These are phyloP conservation scores for Selene dorsalis DNA, from an alignment of 2,797 vertebrate genomes.

Conservation along the genomic window DNA sequence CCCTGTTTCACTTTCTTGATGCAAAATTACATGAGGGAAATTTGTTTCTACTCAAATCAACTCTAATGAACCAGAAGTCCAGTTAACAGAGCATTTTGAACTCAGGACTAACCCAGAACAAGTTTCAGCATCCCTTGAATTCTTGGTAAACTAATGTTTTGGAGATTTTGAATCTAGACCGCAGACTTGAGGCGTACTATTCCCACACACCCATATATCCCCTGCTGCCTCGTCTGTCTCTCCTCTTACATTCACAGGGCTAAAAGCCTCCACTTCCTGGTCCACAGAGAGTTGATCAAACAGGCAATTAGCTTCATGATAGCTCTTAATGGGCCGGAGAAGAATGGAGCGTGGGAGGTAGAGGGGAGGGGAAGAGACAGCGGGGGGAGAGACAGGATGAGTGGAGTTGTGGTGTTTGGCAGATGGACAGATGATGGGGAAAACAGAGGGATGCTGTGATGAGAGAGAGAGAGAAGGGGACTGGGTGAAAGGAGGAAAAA, in stretches of 20 bases:
- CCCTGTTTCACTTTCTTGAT: background rate
- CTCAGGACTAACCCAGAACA: background rate
- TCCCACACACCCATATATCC: conserved; percentile 40
- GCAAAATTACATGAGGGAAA: background rate
- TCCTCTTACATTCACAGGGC: conserved; percentile 65
- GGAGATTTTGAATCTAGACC: background rate
- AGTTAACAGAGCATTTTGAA: background rate
- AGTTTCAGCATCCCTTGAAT: background rate
- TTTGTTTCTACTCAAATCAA: background rate
- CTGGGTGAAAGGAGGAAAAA: conserved; percentile 38
- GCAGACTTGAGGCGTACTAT: conserved; percentile 31
- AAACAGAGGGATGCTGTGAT: conserved; percentile 16
- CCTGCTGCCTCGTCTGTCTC: conserved; percentile 56
- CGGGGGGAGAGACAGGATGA: conserved; percentile 47
- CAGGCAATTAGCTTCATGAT: conserved; percentile 80
- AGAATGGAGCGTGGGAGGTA: conserved; percentile 56
- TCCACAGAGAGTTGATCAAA: conserved; percentile 78
- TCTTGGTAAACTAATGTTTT: background rate
- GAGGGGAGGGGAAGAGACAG: conserved; percentile 23
- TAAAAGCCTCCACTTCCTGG: conserved; percentile 76
- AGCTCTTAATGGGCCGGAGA: conserved; percentile 77
- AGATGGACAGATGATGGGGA: conserved; percentile 54
- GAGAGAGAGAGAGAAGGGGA: too few relatives aligned
- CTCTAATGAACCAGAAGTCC: background rate
- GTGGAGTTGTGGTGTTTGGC: conserved; percentile 65